Evolutionary conservation across 2,797 vertebrate genomes (phyloP), one percentile per base, ranked within the genome.

Genomic region (Mormyrops boulengeri): DNA sequence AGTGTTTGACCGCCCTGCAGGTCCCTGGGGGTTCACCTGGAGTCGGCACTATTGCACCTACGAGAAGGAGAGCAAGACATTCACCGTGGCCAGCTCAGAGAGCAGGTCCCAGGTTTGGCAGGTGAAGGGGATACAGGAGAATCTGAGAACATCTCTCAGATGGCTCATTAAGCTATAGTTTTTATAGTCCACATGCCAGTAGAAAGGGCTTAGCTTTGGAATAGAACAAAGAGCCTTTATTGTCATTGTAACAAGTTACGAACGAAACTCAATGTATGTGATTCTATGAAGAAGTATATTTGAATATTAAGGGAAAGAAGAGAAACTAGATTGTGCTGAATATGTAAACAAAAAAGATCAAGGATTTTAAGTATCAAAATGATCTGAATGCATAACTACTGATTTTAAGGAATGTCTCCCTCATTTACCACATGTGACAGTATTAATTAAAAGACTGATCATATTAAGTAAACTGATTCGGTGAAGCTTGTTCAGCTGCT

Each of bases 31-130:
- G 50, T 99, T 97, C 92, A 97, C 98, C 0, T 99, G 98, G 98
- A 96, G 96, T 88, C 97, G 98, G 91, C 97, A 99, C 94, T 99
- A 99, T 93, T 99, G 98, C 90, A 99, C 97, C 0, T 99, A 99
- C 0, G 97, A 99, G 90, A 99, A 97, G 93, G 97, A 97, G 93
- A 97, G 96, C 91, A 99, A 99, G 95, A 97, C 97, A 90, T 99
- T 99, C 92, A 97, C 97, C 57, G 99, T 99, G 98, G 97, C 97
- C 91, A 96, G 95, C 95, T 97, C 97, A 22, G 98, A 99, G 93
- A 94, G 96, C 93, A 97, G 98, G 92, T 97, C 98, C 91, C 95
- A 96, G 90, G 97, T 96, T 91, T 97, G 97, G 96, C 97, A 98
- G 97, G 98, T 99, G 93, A 87, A 22, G 84, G 12, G 41, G 41